phyloP scores from a whole-genome alignment of 2,113 vertebrate species.

The Sylvietta virens region DNA sequence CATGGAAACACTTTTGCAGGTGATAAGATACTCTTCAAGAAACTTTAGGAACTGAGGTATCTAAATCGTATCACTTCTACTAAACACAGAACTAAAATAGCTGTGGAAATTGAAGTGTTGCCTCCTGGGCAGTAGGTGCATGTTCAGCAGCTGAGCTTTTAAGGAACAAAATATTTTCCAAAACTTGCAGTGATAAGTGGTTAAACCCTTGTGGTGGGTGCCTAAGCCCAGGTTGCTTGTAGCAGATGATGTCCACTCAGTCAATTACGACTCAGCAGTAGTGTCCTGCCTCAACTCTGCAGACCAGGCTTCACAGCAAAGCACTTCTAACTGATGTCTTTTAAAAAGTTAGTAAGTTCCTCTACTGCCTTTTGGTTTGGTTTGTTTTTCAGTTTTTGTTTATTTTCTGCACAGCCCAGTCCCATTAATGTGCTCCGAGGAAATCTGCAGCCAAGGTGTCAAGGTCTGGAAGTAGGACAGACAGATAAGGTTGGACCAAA shows the following conservation, averaged over 20 bases:
- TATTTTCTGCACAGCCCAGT: background rate
- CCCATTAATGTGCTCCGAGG: background rate
- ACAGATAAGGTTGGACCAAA: background rate
- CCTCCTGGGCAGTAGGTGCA: background rate
- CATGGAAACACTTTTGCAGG: background rate
- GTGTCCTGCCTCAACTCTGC: background rate
- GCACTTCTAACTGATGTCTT: background rate
- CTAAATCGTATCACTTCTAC: background rate
- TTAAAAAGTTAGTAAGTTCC: background rate
- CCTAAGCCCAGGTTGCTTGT: background rate
- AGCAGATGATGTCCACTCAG: background rate
- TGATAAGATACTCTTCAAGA: background rate
- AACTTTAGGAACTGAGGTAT: background rate
- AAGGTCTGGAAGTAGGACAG: background rate
- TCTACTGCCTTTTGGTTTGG: background rate
- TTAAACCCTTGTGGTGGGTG: background rate
- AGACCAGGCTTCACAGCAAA: background rate
- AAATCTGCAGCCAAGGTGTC: background rate
- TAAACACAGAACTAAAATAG: background rate
- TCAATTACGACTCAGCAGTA: background rate
- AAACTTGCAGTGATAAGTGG: background rate
- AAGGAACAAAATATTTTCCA: background rate
- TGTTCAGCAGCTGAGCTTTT: background rate
- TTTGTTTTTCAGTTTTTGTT: background rate
- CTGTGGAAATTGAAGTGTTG: background rate